These are phyloP conservation scores for Epinephelus lanceolatus DNA, from an alignment of 2,113 vertebrate species.

Conservation along the genomic window DNA sequence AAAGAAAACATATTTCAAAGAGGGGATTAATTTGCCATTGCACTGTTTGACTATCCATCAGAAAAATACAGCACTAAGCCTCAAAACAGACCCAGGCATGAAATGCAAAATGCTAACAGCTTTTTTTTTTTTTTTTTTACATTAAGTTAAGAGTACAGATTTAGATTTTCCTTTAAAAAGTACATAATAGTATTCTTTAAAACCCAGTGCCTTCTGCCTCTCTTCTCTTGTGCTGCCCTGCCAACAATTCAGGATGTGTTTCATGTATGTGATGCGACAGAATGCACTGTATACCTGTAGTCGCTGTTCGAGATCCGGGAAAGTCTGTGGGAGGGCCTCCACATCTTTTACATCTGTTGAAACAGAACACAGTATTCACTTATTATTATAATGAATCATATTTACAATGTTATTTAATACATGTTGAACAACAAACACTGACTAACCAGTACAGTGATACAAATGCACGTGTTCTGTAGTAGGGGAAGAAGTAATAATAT, in stretches of 20 bases:
- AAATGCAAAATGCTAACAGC: neutral
- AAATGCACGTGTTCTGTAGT: neutral
- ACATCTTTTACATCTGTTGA: slow-evolving; percentile 76
- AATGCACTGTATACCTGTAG: slow-evolving; percentile 67
- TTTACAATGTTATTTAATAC: too few species aligned
- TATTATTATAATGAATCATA: neutral
- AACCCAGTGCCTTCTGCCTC: neutral
- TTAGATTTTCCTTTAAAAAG: neutral
- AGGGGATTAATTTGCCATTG: neutral
- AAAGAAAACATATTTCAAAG: neutral
- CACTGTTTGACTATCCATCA: neutral
- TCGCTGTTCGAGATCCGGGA: slow-evolving; percentile 79
- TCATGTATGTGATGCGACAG: neutral
- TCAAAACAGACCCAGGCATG: neutral
- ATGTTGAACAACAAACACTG: too few species aligned
- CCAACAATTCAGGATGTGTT: neutral
- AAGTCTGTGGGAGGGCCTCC: slow-evolving; percentile 62
- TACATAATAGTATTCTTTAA: neutral
- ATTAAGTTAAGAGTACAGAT: neutral
- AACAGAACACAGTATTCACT: slow-evolving; percentile 18
- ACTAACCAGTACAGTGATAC: too few species aligned
- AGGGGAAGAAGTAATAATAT: too few species aligned
- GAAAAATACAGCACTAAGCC: neutral
- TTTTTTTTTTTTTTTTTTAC: too few species aligned
- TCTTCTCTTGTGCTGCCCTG: neutral